These are phyloP conservation scores for Sepiola atlantica DNA, from an alignment of 2,888 invertebrate species.

Conservation along the genomic window DNA sequence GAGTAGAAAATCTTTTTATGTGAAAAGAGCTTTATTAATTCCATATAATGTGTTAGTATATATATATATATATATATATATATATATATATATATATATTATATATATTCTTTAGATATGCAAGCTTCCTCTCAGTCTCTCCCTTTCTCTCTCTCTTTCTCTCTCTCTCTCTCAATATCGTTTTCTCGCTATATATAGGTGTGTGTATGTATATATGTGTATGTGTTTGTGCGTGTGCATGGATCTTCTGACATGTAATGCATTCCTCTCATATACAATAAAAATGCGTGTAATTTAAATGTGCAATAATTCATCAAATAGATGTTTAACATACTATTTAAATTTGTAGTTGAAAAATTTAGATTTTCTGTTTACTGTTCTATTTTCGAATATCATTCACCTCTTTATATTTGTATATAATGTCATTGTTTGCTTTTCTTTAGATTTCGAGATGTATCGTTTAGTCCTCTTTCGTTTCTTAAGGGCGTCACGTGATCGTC, in stretches of 20 bases:
- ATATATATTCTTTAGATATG: neutral
- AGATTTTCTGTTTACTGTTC: neutral
- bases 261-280: neutral
- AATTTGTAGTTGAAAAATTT: neutral
- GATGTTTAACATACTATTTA: neutral
- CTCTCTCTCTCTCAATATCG: no score
- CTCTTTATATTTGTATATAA: neutral
- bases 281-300: neutral
- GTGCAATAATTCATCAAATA: neutral
- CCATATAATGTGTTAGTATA: no score
- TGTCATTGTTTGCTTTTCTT: neutral
- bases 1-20: no score
- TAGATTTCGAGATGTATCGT: neutral
- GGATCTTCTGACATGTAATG: neutral
- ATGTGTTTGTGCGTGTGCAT: neutral
- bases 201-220: neutral
- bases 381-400: neutral
- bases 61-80: slow-evolving; percentile 18
- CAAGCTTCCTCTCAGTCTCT: neutral
- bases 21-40: no score
- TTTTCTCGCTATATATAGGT: neutral
- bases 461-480: neutral
- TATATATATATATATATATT: neutral
- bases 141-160: neutral
- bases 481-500: neutral